Evolutionary conservation across 2,797 vertebrate species (phyloP).

Genomic region (Coregonus ussuriensis): DNA sequence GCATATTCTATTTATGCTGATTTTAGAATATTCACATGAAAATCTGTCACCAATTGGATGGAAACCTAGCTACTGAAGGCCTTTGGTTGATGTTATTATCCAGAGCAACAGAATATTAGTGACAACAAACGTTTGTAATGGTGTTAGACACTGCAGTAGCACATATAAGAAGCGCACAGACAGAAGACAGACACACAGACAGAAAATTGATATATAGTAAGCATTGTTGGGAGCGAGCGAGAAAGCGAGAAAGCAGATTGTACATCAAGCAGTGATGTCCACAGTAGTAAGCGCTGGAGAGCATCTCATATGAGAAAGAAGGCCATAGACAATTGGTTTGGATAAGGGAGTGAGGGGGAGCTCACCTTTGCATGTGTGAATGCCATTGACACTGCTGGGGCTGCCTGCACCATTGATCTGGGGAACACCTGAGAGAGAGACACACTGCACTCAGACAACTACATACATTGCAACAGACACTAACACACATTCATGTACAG

Average conservation of each 20-base stretch:
- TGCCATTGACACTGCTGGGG: constrained; percentile 93
- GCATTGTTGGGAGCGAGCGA: too few species aligned
- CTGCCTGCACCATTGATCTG: constrained; percentile 76
- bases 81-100: too few species aligned
- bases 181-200: constrained; percentile 6
- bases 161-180: background rate
- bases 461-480: constrained; percentile 35
- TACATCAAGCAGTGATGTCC: too few species aligned
- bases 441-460: constrained; percentile 43
- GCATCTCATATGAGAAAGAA: background rate
- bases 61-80: too few species aligned
- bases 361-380: constrained; percentile 99
- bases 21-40: too few species aligned
- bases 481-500: constrained; percentile 27
- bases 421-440: constrained; percentile 84
- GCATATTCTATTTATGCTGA: too few species aligned
- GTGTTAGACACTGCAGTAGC: background rate
- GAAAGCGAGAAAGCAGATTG: too few species aligned
- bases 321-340: background rate
- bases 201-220: background rate
- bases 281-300: background rate
- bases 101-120: background rate
- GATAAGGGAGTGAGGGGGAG: constrained; percentile 13
- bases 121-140: background rate
- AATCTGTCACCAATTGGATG: too few species aligned